These are phyloP conservation scores for Eutolmus rufibarbis DNA, from an alignment of 2,888 invertebrate species.

Conservation along the genomic window DNA sequence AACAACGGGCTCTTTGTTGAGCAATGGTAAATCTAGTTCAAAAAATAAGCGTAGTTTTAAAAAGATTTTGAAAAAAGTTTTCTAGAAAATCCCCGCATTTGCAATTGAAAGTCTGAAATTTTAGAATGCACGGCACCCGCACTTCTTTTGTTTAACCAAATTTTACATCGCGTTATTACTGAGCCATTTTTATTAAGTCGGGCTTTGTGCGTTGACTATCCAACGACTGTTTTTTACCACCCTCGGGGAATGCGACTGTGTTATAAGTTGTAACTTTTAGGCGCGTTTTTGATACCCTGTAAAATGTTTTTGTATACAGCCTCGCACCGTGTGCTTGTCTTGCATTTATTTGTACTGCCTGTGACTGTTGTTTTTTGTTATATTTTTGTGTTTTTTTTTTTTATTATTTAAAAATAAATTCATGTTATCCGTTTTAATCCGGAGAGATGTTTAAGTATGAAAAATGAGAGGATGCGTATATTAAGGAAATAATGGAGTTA, in stretches of 20 bases:
- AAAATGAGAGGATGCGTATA: background rate
- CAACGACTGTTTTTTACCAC: background rate
- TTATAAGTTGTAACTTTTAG: background rate
- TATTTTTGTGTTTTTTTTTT: background rate
- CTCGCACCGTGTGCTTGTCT: slow-evolving; percentile 15
- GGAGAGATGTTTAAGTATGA: background rate
- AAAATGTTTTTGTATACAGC: background rate
- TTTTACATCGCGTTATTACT: background rate
- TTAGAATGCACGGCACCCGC: background rate
- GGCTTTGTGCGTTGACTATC: background rate
- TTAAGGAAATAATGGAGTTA: background rate
- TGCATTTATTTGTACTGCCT: background rate
- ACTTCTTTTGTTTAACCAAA: background rate
- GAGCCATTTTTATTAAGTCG: background rate
- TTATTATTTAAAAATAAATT: background rate
- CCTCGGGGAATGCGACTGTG: background rate
- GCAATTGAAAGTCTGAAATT: background rate
- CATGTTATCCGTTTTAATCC: background rate
- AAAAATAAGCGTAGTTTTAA: slow-evolving; percentile 75
- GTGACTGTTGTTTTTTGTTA: background rate
- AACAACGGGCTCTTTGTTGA: slow-evolving; percentile 48
- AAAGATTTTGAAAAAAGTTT: slow-evolving; percentile 81
- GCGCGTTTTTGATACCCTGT: background rate
- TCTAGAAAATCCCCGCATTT: slow-evolving; percentile 56
- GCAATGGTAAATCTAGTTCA: slow-evolving; percentile 52